Evolutionary conservation across 2,888 invertebrate genomes (phyloP).

Genomic region (Alviniconcha strummeri): DNA sequence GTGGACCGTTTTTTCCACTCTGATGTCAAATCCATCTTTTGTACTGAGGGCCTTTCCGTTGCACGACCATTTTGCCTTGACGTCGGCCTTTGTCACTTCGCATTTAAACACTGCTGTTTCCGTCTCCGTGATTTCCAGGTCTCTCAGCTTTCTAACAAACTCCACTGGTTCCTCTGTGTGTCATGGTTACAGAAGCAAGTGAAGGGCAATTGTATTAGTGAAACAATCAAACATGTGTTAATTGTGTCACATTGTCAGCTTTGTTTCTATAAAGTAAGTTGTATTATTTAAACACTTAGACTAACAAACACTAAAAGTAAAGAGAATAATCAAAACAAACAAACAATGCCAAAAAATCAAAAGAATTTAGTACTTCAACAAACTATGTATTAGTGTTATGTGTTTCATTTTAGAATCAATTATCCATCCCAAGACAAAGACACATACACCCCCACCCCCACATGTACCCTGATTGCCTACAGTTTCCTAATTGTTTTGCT

Average conservation of each 20-base stretch:
- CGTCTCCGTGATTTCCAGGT: constrained; percentile 52
- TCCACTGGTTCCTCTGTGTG: constrained; percentile 58
- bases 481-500: too few species aligned
- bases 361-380: too few species aligned
- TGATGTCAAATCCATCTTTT: constrained; percentile 86
- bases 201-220: not conserved
- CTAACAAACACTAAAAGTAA: not conserved
- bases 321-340: not conserved
- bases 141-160: constrained; percentile 56
- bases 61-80: constrained; percentile 91
- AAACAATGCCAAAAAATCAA: too few species aligned
- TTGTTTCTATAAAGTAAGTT: not conserved
- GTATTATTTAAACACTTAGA: not conserved
- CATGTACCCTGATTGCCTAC: too few species aligned
- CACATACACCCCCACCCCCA: too few species aligned
- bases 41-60: constrained; percentile 85
- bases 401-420: too few species aligned
- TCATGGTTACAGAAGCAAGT: not conserved
- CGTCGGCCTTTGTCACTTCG: constrained; percentile 95
- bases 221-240: not conserved
- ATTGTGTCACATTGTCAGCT: not conserved
- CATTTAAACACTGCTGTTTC: constrained; percentile 86
- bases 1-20: constrained; percentile 80
- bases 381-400: too few species aligned
- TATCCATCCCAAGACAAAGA: too few species aligned